Evolutionary conservation across 2,113 vertebrate species (phyloP).

Genomic region (Irena cyanogastra): DNA sequence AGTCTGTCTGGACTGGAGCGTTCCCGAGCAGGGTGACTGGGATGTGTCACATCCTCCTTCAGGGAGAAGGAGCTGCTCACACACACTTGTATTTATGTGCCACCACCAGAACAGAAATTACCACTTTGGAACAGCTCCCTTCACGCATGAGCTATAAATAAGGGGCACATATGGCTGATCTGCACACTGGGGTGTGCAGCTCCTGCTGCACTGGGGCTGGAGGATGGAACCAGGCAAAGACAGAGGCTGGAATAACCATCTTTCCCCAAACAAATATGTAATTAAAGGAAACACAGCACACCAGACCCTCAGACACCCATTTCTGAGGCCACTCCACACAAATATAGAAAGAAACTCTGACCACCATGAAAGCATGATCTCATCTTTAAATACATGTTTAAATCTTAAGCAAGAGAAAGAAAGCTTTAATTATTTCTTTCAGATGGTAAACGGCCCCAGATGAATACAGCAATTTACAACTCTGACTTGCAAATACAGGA

Average conservation of each 20-base stretch:
- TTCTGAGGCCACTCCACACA: slow-evolving; percentile 9
- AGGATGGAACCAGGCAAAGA: not conserved
- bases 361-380: slow-evolving; percentile 37
- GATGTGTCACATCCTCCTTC: not conserved
- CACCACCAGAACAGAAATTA: not conserved
- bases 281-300: slow-evolving; percentile 17
- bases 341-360: not conserved
- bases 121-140: not conserved
- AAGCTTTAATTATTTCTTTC: slow-evolving; percentile 55
- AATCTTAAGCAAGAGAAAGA: not conserved
- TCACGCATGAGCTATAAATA: slow-evolving; percentile 31
- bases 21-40: not conserved
- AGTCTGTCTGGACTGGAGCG: not conserved
- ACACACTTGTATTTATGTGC: not conserved
- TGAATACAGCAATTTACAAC: not conserved
- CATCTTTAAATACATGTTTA: slow-evolving; percentile 43
- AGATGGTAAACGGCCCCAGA: not conserved
- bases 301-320: not conserved
- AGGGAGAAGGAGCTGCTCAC: not conserved
- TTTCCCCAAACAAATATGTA: not conserved
- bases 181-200: not conserved
- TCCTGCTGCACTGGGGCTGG: not conserved
- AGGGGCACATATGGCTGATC: not conserved
- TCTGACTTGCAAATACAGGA: slow-evolving; percentile 15
- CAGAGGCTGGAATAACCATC: not conserved